A percentile compares a stretch with the other conserved stretches of the same genome.
phyloP scores from a whole-genome alignment of 2,888 invertebrate genomes.

The Drosophila ezoana region DNA sequence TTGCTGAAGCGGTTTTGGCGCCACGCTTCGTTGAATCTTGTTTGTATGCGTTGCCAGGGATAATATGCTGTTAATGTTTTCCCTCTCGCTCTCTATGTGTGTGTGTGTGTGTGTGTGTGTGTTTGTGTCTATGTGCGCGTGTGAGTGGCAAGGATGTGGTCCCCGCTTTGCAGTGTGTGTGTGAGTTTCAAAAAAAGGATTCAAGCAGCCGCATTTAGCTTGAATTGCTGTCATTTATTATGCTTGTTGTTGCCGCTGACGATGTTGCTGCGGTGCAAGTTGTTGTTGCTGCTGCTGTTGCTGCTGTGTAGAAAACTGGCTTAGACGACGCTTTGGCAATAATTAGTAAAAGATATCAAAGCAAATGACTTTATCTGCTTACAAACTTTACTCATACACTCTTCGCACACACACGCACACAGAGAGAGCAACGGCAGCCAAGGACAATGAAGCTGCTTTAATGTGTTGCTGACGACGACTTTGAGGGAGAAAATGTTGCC shows the following conservation, averaged over 20 bases:
- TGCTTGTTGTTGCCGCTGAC: slow-evolving; percentile 61
- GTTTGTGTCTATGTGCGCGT: slow-evolving; percentile 16
- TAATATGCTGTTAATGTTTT: slow-evolving; percentile 79
- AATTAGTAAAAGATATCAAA: slow-evolving; percentile 80
- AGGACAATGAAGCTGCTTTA: slow-evolving; percentile 72
- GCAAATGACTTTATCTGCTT: slow-evolving; percentile 80
- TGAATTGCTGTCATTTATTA: slow-evolving; percentile 78
- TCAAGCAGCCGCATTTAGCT: slow-evolving; percentile 75
- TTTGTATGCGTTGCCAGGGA: slow-evolving; percentile 67
- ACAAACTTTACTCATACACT: slow-evolving; percentile 63
- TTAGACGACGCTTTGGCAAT: slow-evolving; percentile 74
- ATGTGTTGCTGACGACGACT: slow-evolving; percentile 61
- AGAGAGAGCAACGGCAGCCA: slow-evolving; percentile 29
- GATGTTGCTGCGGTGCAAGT: slow-evolving; percentile 38
- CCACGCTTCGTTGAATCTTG: slow-evolving; percentile 73
- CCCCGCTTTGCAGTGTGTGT: slow-evolving; percentile 12
- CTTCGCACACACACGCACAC: slow-evolving; percentile 32
- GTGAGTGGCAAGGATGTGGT: slow-evolving; percentile 40
- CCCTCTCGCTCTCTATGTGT: slow-evolving; percentile 20
- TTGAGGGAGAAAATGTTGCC: slow-evolving; percentile 29
- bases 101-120: slow-evolving; percentile 8
- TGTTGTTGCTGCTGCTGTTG: slow-evolving; percentile 37
- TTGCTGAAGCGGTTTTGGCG: slow-evolving; percentile 43
- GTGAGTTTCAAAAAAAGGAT: slow-evolving; percentile 62
- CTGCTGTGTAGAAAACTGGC: slow-evolving; percentile 58